These are phyloP conservation scores for Irena cyanogastra DNA, from an alignment of 2,113 vertebrate species.

Conservation along the genomic window DNA sequence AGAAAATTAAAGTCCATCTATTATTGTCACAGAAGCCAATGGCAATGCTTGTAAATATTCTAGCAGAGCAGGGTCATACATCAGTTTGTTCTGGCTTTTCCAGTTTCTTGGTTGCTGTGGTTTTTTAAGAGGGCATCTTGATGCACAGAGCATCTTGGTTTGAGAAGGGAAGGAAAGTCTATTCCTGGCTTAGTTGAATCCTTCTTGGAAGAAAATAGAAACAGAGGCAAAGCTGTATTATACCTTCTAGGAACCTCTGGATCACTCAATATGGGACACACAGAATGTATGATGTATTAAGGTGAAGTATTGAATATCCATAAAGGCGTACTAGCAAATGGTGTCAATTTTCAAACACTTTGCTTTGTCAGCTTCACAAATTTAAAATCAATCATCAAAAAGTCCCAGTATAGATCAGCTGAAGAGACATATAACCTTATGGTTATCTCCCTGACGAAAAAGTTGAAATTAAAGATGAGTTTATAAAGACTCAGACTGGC, in stretches of 20 bases:
- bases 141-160: neutral
- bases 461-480: conserved; percentile 19
- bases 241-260: neutral
- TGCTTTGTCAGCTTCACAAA: conserved; percentile 60
- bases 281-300: conserved; percentile 29
- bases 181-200: neutral
- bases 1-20: conserved; percentile 14
- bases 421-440: conserved; percentile 21
- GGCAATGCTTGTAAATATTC: neutral
- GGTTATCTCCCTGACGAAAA: neutral
- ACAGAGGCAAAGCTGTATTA: neutral
- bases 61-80: neutral
- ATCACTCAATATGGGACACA: conserved; percentile 7
- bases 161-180: neutral
- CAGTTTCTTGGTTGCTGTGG: neutral
- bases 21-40: neutral
- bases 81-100: neutral
- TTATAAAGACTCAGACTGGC: neutral
- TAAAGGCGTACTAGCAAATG: conserved; percentile 55
- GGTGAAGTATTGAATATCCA: conserved; percentile 58
- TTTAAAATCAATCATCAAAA: conserved; percentile 67
- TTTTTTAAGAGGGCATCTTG: neutral
- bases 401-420: conserved; percentile 44
- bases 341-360: conserved; percentile 59
- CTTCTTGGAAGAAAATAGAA: neutral